phyloP scores from a whole-genome alignment of 2,113 vertebrate genomes.

The Bubalus kerabau region DNA sequence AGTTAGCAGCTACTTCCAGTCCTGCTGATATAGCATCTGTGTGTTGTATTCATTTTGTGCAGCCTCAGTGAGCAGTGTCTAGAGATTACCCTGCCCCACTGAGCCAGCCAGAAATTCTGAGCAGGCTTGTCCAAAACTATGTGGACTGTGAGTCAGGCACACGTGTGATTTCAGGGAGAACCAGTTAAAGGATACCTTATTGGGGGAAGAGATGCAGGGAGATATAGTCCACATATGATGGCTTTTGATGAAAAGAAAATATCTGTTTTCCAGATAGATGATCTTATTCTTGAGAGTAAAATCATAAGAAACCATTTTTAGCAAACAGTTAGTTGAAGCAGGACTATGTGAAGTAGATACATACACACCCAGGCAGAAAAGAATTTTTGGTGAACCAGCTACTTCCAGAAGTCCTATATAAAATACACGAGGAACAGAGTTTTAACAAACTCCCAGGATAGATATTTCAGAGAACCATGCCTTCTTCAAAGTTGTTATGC shows the following conservation, averaged over 20 bases:
- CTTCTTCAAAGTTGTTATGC: not conserved
- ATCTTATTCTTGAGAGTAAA: conserved; percentile 25
- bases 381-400: not conserved
- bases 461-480: not conserved
- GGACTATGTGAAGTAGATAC: not conserved
- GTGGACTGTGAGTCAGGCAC: not conserved
- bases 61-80: conserved; percentile 53
- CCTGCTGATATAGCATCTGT: conserved; percentile 73
- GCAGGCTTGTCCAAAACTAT: not conserved
- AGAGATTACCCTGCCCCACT: conserved; percentile 18
- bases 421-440: not conserved
- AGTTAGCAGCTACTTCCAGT: conserved; percentile 68
- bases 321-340: not conserved
- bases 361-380: not conserved
- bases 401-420: not conserved
- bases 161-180: not conserved
- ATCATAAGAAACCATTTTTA: conserved; percentile 26
- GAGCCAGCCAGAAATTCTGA: conserved; percentile 10
- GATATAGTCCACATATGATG: not conserved
- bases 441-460: not conserved
- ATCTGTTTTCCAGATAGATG: not conserved
- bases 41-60: conserved; percentile 60
- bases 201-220: not conserved
- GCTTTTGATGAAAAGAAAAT: not conserved
- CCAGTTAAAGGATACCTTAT: not conserved